Conservation (phyloP, 2,797 vertebrate genomes). For the Cygnus olor region DNA sequence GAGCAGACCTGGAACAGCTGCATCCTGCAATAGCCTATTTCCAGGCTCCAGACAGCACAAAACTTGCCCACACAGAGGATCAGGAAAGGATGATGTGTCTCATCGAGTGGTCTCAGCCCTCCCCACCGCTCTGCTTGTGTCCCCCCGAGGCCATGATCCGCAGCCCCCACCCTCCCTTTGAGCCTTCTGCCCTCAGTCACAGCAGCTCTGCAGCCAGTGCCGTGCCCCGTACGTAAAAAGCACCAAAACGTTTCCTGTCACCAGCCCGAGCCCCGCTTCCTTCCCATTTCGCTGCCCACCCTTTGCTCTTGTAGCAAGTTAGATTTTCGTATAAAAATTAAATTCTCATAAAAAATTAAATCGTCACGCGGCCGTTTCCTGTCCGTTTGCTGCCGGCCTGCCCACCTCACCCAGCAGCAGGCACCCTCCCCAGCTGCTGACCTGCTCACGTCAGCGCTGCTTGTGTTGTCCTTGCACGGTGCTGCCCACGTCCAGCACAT, state of each 20-base stretch:
- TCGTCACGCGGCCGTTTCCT: background rate
- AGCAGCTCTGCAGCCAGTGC: background rate
- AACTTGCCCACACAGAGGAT: no score
- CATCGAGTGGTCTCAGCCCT: no score
- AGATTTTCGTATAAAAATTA: background rate
- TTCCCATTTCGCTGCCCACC: background rate
- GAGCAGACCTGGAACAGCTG: no score
- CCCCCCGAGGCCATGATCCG: background rate
- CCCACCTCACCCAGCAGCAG: background rate
- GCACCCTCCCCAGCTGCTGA: background rate
- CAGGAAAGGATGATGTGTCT: no score
- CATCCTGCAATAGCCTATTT: no score
- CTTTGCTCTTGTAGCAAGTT: background rate
- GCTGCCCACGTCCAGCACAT: background rate
- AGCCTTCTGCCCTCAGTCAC: background rate
- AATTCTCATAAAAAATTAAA: background rate
- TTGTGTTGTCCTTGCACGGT: background rate
- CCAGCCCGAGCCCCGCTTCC: background rate
- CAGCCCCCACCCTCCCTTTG: background rate
- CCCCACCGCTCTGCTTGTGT: no score
- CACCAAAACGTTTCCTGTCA: background rate
- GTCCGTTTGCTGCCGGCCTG: background rate
- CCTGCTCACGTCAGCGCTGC: background rate
- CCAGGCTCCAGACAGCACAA: no score
- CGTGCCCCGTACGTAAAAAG: rapidly evolving